A percentile compares a stretch with the other conserved stretches of the same genome.
Conservation (phyloP, 2,113 vertebrate genomes). For the Eonycteris spelaea region DNA sequence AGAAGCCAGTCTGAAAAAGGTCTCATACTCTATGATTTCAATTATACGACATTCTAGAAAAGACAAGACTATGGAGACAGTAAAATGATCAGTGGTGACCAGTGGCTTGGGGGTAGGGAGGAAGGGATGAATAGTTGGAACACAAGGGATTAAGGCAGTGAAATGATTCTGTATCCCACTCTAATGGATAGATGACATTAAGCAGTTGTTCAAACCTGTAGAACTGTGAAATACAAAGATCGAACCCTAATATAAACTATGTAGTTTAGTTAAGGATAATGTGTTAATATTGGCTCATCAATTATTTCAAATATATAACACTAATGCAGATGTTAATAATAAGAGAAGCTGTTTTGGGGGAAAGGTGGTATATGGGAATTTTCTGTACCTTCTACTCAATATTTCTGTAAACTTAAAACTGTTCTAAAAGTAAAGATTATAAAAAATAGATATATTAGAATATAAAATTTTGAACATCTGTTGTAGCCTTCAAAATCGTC, state of each 20-base stretch:
- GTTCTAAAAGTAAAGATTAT: conserved; percentile 42
- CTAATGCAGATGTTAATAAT: background rate
- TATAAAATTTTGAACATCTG: conserved; percentile 64
- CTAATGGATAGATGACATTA: background rate
- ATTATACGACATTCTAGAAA: background rate
- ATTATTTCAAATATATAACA: background rate
- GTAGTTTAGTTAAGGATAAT: background rate
- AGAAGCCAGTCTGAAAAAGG: background rate
- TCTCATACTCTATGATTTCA: background rate
- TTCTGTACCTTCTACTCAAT: conserved; percentile 30
- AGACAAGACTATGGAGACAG: background rate
- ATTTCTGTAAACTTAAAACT: conserved; percentile 21
- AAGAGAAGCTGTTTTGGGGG: background rate
- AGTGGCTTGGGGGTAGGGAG: background rate
- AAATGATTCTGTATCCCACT: background rate
- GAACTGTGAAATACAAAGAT: background rate
- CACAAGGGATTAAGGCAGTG: background rate
- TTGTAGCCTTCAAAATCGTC: conserved; percentile 51
- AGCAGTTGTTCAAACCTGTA: background rate
- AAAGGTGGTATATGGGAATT: background rate
- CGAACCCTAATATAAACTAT: background rate
- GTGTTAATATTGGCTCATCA: background rate
- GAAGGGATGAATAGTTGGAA: background rate
- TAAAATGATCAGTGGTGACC: background rate
- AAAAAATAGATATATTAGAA: conserved; percentile 62